Evolutionary conservation across 2,797 vertebrate genomes (phyloP).

Genomic region (Oreonectes daqikongensis): DNA sequence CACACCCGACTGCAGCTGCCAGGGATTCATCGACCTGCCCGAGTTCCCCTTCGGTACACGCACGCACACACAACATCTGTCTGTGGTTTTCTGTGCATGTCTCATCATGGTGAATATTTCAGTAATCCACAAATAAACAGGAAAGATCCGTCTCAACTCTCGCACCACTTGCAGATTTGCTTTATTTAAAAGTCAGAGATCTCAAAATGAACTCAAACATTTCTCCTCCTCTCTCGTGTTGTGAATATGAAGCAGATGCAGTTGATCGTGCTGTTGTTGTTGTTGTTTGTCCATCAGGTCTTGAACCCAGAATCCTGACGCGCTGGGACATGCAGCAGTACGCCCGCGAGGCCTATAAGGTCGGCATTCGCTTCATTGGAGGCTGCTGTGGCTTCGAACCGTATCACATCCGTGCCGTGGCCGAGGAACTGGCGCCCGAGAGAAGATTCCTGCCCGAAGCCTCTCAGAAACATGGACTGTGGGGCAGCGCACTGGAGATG

Average conservation of each 20-base stretch:
- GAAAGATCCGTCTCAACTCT: too few relatives aligned
- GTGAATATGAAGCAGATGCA: neutral
- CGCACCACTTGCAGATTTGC: too few relatives aligned
- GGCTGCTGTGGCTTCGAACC: slow-evolving; percentile 95
- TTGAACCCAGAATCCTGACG: slow-evolving; percentile 88
- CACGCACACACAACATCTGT: neutral
- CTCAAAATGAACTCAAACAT: too few relatives aligned
- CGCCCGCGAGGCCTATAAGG: slow-evolving; percentile 86
- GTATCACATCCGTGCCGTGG: slow-evolving; percentile 87
- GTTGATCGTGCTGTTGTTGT: neutral
- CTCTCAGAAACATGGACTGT: slow-evolving; percentile 90
- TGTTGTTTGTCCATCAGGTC: slow-evolving; percentile 66
- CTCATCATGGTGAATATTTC: too few relatives aligned
- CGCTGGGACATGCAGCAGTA: slow-evolving; percentile 94
- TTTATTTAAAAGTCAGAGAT: too few relatives aligned
- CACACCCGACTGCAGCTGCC: slow-evolving; percentile 90
- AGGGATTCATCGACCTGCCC: slow-evolving; percentile 94
- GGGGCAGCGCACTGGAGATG: slow-evolving; percentile 85
- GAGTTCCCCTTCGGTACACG: slow-evolving; percentile 93
- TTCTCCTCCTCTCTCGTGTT: too few relatives aligned
- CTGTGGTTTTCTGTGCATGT: too few relatives aligned
- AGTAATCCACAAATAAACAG: too few relatives aligned
- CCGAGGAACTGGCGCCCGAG: slow-evolving; percentile 88
- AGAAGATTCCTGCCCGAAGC: slow-evolving; percentile 82
- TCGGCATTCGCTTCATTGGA: slow-evolving; percentile 87